phyloP scores from a whole-genome alignment of 2,113 vertebrate species.

The Ciconia maguari region DNA sequence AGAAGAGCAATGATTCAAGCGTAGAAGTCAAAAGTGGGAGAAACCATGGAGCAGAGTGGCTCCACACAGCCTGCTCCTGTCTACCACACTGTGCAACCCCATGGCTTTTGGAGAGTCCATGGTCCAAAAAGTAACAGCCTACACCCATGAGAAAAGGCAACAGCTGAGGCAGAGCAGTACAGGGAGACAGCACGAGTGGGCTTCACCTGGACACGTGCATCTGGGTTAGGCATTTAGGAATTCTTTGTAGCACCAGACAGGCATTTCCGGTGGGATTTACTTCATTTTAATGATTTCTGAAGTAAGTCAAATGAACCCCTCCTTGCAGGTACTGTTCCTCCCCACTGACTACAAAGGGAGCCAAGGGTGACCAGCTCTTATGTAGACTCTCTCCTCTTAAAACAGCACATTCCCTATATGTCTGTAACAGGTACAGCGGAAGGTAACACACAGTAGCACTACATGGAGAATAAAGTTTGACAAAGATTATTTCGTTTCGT shows the following conservation, averaged over 20 bases:
- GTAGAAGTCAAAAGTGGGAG: neutral
- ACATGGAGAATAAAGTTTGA: neutral
- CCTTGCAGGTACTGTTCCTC: neutral
- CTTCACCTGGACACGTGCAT: neutral
- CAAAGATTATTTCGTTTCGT: neutral
- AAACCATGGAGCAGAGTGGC: neutral
- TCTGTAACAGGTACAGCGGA: neutral
- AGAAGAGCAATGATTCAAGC: neutral
- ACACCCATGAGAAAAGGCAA: neutral
- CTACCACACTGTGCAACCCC: rapidly evolving
- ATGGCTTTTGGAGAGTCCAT: neutral
- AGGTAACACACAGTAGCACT: neutral
- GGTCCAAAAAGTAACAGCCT: neutral
- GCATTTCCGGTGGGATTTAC: neutral
- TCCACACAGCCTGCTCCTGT: neutral
- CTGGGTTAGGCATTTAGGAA: neutral
- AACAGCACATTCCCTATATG: neutral
- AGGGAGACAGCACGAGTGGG: rapidly evolving
- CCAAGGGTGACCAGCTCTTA: neutral
- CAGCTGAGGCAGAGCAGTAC: neutral
- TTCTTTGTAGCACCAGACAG: neutral
- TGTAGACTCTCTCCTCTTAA: neutral
- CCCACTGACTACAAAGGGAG: neutral
- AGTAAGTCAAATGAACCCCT: neutral
- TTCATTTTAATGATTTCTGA: neutral